Evolutionary conservation across 2,797 vertebrate species (phyloP).

Genomic region (Merluccius polli): DNA sequence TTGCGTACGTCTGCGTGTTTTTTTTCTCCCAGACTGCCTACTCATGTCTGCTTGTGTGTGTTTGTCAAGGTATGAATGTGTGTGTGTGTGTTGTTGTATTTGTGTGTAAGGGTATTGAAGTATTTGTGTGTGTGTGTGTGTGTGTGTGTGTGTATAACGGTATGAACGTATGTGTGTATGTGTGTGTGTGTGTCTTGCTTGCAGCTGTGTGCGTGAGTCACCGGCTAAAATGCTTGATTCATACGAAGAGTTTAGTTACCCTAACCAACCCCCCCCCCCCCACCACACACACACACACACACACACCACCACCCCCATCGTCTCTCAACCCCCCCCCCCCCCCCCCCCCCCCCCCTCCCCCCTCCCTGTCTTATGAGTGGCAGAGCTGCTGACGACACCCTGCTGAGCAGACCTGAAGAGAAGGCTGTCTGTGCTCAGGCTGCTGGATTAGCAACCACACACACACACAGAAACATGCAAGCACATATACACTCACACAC

Average conservation of each 20-base stretch:
- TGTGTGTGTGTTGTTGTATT: slow-evolving; percentile 1
- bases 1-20: background rate
- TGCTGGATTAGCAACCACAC: slow-evolving; percentile 49
- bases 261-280: slow-evolving; percentile 9
- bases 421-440: slow-evolving; percentile 47
- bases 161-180: background rate
- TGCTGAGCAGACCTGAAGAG: slow-evolving; percentile 50
- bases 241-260: slow-evolving; percentile 21
- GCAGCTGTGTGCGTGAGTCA: slow-evolving; percentile 22
- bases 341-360: slow-evolving; percentile 32
- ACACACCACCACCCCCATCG: slow-evolving; percentile 26
- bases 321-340: slow-evolving; percentile 27
- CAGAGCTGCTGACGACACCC: slow-evolving; percentile 52
- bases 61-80: slow-evolving; percentile 3
- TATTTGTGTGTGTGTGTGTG: slow-evolving; percentile 2
- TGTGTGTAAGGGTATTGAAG: slow-evolving; percentile 17
- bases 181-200: background rate
- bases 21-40: no score
- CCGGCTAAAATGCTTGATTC: slow-evolving; percentile 46
- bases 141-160: slow-evolving; percentile 8
- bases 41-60: slow-evolving; percentile 17
- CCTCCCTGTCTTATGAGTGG: slow-evolving; percentile 45
- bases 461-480: slow-evolving; percentile 27
- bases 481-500: slow-evolving; percentile 7
- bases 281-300: no score